Evolutionary conservation across 1,140 invertebrate genomes (phyloP).

Genomic region (Rhynchophorus ferrugineus): DNA sequence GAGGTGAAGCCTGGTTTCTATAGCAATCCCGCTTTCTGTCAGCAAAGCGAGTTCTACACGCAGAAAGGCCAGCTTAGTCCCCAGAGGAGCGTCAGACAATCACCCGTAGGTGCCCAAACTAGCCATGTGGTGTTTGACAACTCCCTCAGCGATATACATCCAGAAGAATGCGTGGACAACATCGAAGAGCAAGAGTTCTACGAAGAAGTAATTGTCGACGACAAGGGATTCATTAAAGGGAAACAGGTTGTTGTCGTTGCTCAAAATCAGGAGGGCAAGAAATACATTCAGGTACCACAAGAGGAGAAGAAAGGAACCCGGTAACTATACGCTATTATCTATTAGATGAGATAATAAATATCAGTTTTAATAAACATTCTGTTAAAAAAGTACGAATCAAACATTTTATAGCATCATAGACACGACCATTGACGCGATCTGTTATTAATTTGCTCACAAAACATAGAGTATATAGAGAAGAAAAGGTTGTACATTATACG

Average conservation of each 20-base stretch:
- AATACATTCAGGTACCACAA: slow-evolving; percentile 15
- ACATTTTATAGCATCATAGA: no score
- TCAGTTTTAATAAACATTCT: no score
- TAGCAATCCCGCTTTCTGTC: slow-evolving; percentile 68
- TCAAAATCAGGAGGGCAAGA: slow-evolving; percentile 26
- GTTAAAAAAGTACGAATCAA: no score
- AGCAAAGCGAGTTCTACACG: slow-evolving; percentile 59
- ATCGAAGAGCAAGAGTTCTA: slow-evolving; percentile 39
- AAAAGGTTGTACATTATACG: no score
- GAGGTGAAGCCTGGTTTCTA: slow-evolving; percentile 45
- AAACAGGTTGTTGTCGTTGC: slow-evolving; percentile 37
- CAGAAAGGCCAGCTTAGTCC: slow-evolving; percentile 39
- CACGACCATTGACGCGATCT: no score
- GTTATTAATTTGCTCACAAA: no score
- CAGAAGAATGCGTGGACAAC: slow-evolving; percentile 20
- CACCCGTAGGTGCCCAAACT: slow-evolving; percentile 37
- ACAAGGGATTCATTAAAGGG: slow-evolving; percentile 34
- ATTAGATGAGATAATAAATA: no score
- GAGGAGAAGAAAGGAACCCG: slow-evolving; percentile 8
- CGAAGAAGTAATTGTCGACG: slow-evolving; percentile 40
- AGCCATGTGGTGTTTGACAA: slow-evolving; percentile 18
- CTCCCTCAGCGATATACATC: slow-evolving; percentile 3
- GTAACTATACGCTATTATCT: background rate
- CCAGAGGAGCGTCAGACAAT: slow-evolving; percentile 36
- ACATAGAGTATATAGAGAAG: no score